Conservation (phyloP, 2,797 vertebrate species). For the Anguilla marmorata region DNA sequence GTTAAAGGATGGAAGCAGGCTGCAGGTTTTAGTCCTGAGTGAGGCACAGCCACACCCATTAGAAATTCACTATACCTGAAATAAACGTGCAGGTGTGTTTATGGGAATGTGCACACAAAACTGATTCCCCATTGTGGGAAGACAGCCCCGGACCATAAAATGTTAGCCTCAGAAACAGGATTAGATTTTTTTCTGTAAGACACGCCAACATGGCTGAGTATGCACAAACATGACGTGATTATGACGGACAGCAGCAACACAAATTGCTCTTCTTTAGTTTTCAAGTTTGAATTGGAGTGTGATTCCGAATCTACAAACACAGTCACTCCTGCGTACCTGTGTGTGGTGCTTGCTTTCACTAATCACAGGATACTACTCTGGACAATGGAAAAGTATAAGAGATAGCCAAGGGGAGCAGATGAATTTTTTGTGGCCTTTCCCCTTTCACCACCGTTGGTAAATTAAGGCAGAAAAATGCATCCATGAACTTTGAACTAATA, state of each 20-base stretch:
- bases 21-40: background rate
- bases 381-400: background rate
- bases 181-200: background rate
- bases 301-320: background rate
- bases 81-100: background rate
- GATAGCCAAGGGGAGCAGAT: background rate
- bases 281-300: background rate
- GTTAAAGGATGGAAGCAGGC: background rate
- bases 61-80: background rate
- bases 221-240: background rate
- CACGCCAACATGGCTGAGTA: background rate
- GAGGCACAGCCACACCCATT: background rate
- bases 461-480: too few species aligned
- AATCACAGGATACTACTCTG: background rate
- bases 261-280: background rate
- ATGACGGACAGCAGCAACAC: background rate
- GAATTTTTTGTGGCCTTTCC: background rate
- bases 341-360: background rate
- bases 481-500: too few species aligned
- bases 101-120: background rate
- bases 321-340: background rate
- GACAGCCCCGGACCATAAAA: background rate
- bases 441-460: too few species aligned
- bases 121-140: background rate
- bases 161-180: background rate